Evolutionary conservation across 1,140 invertebrate species (phyloP).

Genomic region (Chrysoperla carnea): DNA sequence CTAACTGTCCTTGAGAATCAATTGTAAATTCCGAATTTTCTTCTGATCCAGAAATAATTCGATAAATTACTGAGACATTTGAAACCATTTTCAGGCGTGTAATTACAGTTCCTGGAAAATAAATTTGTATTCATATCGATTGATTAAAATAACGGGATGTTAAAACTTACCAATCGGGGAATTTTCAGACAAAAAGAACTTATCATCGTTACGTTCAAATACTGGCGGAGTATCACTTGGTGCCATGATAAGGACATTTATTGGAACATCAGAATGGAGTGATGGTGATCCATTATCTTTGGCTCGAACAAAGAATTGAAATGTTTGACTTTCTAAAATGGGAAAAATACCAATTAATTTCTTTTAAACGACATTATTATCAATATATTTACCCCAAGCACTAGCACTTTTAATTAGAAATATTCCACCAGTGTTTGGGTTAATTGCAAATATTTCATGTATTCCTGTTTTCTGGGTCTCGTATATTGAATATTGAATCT

Average conservation of each 20-base stretch:
- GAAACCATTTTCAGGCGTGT: conserved; percentile 40
- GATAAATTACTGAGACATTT: conserved; percentile 35
- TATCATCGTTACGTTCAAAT: conserved; percentile 50
- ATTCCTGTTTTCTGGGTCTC: conserved; percentile 38
- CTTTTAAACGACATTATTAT: neutral
- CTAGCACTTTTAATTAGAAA: conserved; percentile 37
- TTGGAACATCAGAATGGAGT: conserved; percentile 55
- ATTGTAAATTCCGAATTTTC: conserved; percentile 50
- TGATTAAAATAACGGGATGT: too few species aligned
- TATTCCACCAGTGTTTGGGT: conserved; percentile 48
- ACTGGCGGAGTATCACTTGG: conserved; percentile 47
- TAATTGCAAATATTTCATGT: conserved; percentile 43
- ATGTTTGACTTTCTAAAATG: conserved; percentile 52
- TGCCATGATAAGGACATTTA: conserved; percentile 59
- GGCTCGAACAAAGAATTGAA: conserved; percentile 80
- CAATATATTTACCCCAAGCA: conserved; percentile 27
- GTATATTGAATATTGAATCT: conserved; percentile 55
- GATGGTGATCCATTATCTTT: conserved; percentile 54
- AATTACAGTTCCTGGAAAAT: conserved; percentile 33
- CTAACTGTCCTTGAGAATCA: conserved; percentile 53
- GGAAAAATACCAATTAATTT: neutral
- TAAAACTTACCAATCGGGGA: conserved; percentile 34
- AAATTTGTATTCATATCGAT: neutral
- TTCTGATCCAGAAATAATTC: conserved; percentile 46
- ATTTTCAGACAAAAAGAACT: conserved; percentile 66